Base-by-base conservation (phyloP, 2,888 invertebrate genomes). In the Tenthredo livida region DNA sequence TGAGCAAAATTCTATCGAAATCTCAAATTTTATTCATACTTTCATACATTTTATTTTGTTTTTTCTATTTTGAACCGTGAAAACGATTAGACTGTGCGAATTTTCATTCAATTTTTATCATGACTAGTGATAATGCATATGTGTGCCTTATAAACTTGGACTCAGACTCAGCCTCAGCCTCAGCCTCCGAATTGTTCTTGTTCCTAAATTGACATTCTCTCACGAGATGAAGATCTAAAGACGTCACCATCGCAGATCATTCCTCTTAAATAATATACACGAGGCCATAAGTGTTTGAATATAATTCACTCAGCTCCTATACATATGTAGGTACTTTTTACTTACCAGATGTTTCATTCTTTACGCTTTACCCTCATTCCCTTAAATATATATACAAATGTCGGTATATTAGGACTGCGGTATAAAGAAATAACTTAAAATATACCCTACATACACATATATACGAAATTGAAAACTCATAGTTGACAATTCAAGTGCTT, bases 161-260 rank as follows among this genome's bases (percentile, higher is more conserved):
- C 47, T 47, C 15, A 15, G 15, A 12, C 15, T 12, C 47, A 47
- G 3, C 12, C 15, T 54, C 6, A 33, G 0, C 0, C 0, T 33
- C 33, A 6, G 50, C 6, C 17, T 50, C n/a, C 17, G 50, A 33
- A 67, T 67, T 67, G 12, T 33, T 25, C 15, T 25, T 33, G 15
- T 17, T 25, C 33, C 33, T 33, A 17, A 67, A 67, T 67, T 67
- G 67, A 67, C 67, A 67, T 67, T 67, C 67, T 67, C 33, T 67
- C 17, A 67, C 67, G 29, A 67, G 17, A 29, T 33, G 33, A 67
- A 25, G 17, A 67, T 67, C 33, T 17, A 17, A 33, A 67, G 67
- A 67, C 67, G 67, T 17, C 67, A 17, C 17, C 10, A n/a, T 54
- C 17, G 6, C 54, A 33, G 67, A 67, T 67, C 67, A 33, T 67